Evolutionary conservation across 2,888 invertebrate species (phyloP), one percentile per base, ranked within the genome.

Genomic region (Seira sanloemensis): DNA sequence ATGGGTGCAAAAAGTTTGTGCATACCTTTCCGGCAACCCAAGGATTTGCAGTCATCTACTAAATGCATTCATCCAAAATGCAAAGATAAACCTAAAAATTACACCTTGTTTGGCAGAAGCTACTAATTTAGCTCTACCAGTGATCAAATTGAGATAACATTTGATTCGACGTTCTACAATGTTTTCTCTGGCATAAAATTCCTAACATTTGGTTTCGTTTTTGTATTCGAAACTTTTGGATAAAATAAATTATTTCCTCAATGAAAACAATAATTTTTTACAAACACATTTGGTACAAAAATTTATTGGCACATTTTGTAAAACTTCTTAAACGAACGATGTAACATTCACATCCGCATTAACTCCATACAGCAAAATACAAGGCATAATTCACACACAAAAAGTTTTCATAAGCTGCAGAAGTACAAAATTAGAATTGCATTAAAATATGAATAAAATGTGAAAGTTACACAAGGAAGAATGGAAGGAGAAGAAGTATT

Each of bases 1-100:
- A 99, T 99, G 98, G 99, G 99, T 58, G 99, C 99, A 5, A 99
- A 99, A 92, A 95, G 97, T 7, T 93, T 99, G n/a, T 99, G 99
- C 91, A 97, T 99, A 90, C 99, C 99, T 1, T 96, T 98, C 91
- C 94, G 96, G 71, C 99, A 97, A 90, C 96, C 96, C 0, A 93
- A 94, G 1, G 90, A 92, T 1, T 93, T 96, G 65, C 91, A 93
- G 4, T 91, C 92, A 9, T 91, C 91, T 1, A 94, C 95, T 87
- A 94, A 94, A 89, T 99, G 99, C 91, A 95, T 99, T 89, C 94
- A 97, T 92, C 97, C 97, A 0, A 92, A 92, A 77, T 99, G 99
- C 92, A 93, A 91, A 24, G 94, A 93, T 78, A 94, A 94, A 90
- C 96, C 99, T 1, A 94, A 95, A 90, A 95, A 92, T 91, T 98